Evolutionary conservation across 2,113 vertebrate species (phyloP).

Genomic region (Origma solitaria): DNA sequence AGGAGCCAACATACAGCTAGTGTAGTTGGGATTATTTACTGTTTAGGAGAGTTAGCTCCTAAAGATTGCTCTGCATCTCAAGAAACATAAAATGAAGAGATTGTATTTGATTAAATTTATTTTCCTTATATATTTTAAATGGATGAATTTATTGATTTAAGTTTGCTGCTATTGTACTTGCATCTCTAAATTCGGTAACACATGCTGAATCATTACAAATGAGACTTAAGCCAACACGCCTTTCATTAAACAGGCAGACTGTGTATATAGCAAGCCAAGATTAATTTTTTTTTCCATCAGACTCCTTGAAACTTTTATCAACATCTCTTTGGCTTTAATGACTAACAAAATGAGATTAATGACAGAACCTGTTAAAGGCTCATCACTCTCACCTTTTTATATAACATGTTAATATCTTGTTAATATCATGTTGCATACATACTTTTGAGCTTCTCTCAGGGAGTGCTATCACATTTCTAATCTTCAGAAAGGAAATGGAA

Average conservation of each 20-base stretch:
- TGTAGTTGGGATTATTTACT: not conserved
- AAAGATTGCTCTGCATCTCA: not conserved
- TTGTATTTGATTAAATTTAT: not conserved
- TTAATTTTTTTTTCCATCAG: not conserved
- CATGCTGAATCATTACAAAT: not conserved
- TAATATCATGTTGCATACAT: not conserved
- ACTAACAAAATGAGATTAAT: not conserved
- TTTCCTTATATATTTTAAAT: not conserved
- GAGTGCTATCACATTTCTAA: not conserved
- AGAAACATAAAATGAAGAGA: not conserved
- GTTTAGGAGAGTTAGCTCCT: not conserved
- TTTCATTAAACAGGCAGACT: constrained; percentile 4
- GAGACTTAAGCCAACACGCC: not conserved
- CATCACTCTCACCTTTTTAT: constrained; percentile 16
- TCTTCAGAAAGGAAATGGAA: not conserved
- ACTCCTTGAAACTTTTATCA: not conserved
- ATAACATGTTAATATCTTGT: not conserved
- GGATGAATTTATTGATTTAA: not conserved
- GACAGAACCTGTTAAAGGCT: constrained; percentile 17
- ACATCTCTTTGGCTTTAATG: not conserved
- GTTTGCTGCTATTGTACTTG: not conserved
- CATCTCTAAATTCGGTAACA: not conserved
- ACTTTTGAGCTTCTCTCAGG: not conserved
- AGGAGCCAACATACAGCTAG: not conserved
- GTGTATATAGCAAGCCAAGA: not conserved